Base-by-base conservation (phyloP, 1,140 invertebrate genomes). In the Belonocnema kinseyi region DNA sequence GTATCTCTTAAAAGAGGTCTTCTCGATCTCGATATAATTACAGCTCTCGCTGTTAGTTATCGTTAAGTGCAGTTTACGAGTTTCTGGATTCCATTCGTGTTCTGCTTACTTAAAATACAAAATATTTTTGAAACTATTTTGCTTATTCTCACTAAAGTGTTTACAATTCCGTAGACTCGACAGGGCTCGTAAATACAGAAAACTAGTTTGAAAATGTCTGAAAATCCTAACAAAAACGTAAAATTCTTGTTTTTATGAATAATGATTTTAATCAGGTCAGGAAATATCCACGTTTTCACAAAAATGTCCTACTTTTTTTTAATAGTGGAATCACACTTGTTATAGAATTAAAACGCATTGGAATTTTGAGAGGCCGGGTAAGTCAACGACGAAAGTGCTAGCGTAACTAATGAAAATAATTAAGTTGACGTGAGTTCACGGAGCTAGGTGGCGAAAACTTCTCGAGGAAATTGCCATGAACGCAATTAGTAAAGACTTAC, bases 401-500 rank as follows among this genome's bases (percentile, higher is more conserved):
- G 53, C n/a, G 26, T 26, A 51, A 71, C 61, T 76, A 54, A 76
- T 71, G 74, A 70, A 76, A 76, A 76, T 76, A 76, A 76, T 76
- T 21, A 71, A 70, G 50, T 56, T 19, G 33, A 54, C 53, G 17
- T 54, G 53, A 54, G 16, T 17, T 54, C 53, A 54, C 53, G 17
- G 19, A 54, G 53, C n/a, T 54, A 54, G 53, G 53, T 54, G 53
- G n/a, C n/a, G 53, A 54, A 54, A 7, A 17, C n/a, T 54, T 16
- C n/a, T 10, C 53, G 26, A 17, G 17, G 53, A 54, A 54, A 8
- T n/a, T 46, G 40, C 40, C 7, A 46, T 46, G 8, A 46, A 46
- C 40, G 10, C 40, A 46, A 46, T 46, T 46, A 46, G 40, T 7
- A 46, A 46, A 46, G 40, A 0, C 40, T 46, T 5, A 8, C 40